Evolutionary conservation across 1,140 invertebrate genomes (phyloP).

Genomic region (Drosophila sp.): DNA sequence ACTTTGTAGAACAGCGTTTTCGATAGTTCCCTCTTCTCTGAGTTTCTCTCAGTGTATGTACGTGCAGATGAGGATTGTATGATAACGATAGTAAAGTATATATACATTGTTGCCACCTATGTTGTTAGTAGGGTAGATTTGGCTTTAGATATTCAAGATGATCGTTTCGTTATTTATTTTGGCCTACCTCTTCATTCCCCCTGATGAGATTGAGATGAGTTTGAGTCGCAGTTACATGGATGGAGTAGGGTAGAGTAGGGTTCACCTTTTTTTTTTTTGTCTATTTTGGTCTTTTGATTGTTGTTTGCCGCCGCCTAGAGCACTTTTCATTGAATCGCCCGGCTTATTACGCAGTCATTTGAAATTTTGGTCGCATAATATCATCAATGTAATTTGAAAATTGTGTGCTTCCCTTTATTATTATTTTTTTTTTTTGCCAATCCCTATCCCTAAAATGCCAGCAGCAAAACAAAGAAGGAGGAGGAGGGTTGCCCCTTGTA

Average conservation of each 20-base stretch:
- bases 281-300: slow-evolving; percentile 31
- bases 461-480: background rate
- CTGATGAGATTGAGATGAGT: slow-evolving; percentile 7
- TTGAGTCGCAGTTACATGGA: background rate
- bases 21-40: too few species aligned
- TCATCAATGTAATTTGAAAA: slow-evolving; percentile 45
- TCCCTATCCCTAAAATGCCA: too few species aligned
- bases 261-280: background rate
- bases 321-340: background rate
- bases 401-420: slow-evolving; percentile 29
- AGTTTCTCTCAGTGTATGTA: background rate
- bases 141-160: background rate
- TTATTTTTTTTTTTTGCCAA: slow-evolving; percentile 2
- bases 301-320: slow-evolving; percentile 12
- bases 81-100: slow-evolving; percentile 1
- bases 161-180: slow-evolving; percentile 9
- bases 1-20: too few species aligned
- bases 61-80: background rate
- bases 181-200: slow-evolving; percentile 2
- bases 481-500: background rate
- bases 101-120: slow-evolving; percentile 11
- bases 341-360: slow-evolving; percentile 31
- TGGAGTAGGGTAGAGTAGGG: background rate
- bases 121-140: background rate
- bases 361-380: slow-evolving; percentile 25